Evolutionary conservation across 92 coral and sea anemone genomes (phyloP).

Genomic region (Meandrina meandrites): DNA sequence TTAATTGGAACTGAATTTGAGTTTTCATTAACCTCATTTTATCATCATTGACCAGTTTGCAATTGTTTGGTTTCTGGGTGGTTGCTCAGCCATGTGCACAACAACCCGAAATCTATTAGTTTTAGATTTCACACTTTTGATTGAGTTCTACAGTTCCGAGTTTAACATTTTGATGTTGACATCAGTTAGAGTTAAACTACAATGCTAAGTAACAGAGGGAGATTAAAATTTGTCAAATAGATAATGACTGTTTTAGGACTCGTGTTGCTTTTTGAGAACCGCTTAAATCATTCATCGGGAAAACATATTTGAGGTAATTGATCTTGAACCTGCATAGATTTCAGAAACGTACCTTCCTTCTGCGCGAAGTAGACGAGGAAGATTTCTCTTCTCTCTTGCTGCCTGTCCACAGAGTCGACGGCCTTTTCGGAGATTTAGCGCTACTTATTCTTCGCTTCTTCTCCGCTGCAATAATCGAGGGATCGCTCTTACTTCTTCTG

Average conservation of each 20-base stretch:
- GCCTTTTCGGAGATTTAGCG: conserved; percentile 12
- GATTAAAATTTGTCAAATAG: background rate
- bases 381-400: conserved; percentile 14
- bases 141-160: background rate
- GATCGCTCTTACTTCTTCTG: conserved; percentile 42
- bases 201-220: background rate
- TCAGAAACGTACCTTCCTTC: conserved; percentile 15
- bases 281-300: background rate
- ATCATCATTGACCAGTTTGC: background rate
- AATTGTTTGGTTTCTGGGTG: background rate
- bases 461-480: conserved; percentile 21
- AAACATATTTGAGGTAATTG: background rate
- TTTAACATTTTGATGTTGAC: background rate
- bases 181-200: background rate
- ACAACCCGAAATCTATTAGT: background rate
- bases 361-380: conserved; percentile 1
- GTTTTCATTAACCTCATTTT: background rate
- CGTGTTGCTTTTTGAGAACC: background rate
- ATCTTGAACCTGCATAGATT: background rate
- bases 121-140: background rate
- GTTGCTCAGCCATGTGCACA: background rate
- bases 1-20: background rate
- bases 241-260: background rate
- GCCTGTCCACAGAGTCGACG: conserved; percentile 24
- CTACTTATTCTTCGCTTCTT: background rate